phyloP scores from a whole-genome alignment of 2,888 invertebrate genomes.

The Hemithea aestivaria region DNA sequence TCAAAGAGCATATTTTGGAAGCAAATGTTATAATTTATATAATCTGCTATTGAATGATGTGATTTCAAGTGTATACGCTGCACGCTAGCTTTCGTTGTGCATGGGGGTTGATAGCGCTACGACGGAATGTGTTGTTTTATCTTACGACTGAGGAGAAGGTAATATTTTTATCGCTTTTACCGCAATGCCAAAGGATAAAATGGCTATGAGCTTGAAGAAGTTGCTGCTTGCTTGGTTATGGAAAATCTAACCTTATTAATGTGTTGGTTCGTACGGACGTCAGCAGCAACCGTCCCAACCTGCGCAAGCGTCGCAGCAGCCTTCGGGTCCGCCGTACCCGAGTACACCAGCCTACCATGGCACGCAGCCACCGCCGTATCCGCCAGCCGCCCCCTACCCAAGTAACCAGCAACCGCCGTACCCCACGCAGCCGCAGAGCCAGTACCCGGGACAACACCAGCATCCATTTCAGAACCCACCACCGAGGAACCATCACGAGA shows the following conservation, averaged over 20 bases:
- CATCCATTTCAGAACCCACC: slow-evolving; percentile 58
- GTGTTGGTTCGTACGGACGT: slow-evolving; percentile 80
- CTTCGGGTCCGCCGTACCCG: slow-evolving; percentile 73
- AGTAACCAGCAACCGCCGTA: slow-evolving; percentile 64
- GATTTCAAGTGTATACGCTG: slow-evolving; percentile 71
- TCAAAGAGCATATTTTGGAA: slow-evolving; percentile 58
- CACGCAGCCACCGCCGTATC: slow-evolving; percentile 77
- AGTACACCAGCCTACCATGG: slow-evolving; percentile 77
- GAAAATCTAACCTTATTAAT: slow-evolving; percentile 80
- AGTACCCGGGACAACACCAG: slow-evolving; percentile 44
- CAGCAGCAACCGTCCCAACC: slow-evolving; percentile 79
- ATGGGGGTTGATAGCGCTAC: slow-evolving; percentile 75
- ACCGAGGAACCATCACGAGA: slow-evolving; percentile 75
- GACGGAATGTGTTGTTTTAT: slow-evolving; percentile 67
- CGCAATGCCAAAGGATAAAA: slow-evolving; percentile 61
- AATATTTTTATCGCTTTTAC: slow-evolving; percentile 70
- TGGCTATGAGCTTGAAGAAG: slow-evolving; percentile 70
- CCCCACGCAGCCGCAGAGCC: slow-evolving; percentile 55
- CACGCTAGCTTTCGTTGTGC: slow-evolving; percentile 79
- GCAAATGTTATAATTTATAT: slow-evolving; percentile 45
- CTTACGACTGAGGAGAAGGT: slow-evolving; percentile 63
- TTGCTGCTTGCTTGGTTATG: slow-evolving; percentile 75
- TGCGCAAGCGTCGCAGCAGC: slow-evolving; percentile 76
- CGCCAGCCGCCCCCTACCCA: slow-evolving; percentile 73
- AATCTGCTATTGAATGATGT: slow-evolving; percentile 63